A percentile compares a stretch with the other conserved stretches of the same genome.
phyloP scores from a whole-genome alignment of 2,888 invertebrate genomes.

The Hemistola chrysoprasaria region DNA sequence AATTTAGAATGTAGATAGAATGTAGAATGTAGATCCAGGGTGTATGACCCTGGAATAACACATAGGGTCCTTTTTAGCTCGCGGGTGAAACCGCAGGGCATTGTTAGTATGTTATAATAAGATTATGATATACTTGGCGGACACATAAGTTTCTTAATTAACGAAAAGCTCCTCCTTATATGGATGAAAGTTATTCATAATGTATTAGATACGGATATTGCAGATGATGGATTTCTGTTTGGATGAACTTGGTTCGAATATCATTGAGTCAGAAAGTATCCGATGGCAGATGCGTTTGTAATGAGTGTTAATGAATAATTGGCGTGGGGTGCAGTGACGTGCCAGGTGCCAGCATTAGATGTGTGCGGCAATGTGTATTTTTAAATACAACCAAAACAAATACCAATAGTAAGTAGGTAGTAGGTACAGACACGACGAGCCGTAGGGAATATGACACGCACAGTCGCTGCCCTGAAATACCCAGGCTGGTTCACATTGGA shows the following conservation, averaged over 20 bases:
- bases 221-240: not conserved
- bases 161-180: no score
- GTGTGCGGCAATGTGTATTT: constrained; percentile 16
- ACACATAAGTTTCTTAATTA: no score
- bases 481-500: no score
- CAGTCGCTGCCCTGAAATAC: constrained; percentile 9
- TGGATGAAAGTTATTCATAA: no score
- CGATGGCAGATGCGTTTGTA: constrained; percentile 5
- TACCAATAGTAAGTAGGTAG: constrained; percentile 7
- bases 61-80: no score
- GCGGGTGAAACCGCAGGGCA: no score
- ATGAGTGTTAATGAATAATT: constrained; percentile 18
- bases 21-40: no score
- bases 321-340: constrained; percentile 7
- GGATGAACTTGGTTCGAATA: not conserved
- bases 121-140: no score
- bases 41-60: no score
- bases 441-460: constrained; percentile 16
- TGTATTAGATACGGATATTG: no score
- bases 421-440: constrained; percentile 6
- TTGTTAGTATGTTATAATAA: no score
- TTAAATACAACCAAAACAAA: constrained; percentile 20
- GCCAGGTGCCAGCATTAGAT: constrained; percentile 17
- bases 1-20: no score
- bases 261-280: not conserved